These are phyloP conservation scores for Abscondita cerata DNA, from an alignment of 2,888 invertebrate genomes.

Conservation along the genomic window DNA sequence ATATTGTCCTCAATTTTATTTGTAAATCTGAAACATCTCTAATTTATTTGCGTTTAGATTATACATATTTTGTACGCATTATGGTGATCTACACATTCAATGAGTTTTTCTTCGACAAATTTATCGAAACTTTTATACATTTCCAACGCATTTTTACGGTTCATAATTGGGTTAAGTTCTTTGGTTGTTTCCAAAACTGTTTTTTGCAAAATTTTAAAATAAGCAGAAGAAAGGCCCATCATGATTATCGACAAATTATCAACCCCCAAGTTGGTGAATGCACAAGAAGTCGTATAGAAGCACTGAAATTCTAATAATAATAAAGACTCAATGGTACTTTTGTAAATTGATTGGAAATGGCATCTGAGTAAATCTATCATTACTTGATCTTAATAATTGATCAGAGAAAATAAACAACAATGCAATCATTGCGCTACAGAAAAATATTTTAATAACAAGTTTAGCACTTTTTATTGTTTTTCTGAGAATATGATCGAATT, in stretches of 20 bases:
- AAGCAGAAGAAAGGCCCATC: slow-evolving; percentile 43
- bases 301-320: slow-evolving; percentile 17
- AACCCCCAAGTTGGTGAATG: slow-evolving; percentile 42
- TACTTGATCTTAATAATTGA: neutral
- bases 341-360: slow-evolving; percentile 19
- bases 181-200: slow-evolving; percentile 32
- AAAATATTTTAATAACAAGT: slow-evolving; percentile 14
- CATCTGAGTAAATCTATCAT: slow-evolving; percentile 13
- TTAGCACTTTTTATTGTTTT: slow-evolving; percentile 13
- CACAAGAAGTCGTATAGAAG: slow-evolving; percentile 34
- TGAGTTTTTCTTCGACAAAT: too few relatives aligned
- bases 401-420: slow-evolving; percentile 2
- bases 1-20: slow-evolving; percentile 41
- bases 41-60: neutral
- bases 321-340: slow-evolving; percentile 12
- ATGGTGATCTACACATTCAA: slow-evolving; percentile 39
- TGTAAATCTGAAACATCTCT: slow-evolving; percentile 39
- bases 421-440: slow-evolving; percentile 20
- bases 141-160: too few relatives aligned
- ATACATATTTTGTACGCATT: slow-evolving; percentile 38
- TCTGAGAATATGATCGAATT: slow-evolving; percentile 13
- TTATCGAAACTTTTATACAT: too few relatives aligned
- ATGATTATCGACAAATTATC: slow-evolving; percentile 43
- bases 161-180: too few relatives aligned
- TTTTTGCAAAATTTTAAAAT: slow-evolving; percentile 42